Base-by-base conservation (phyloP, 2,797 vertebrate species). In the Pteropus rufus region DNA sequence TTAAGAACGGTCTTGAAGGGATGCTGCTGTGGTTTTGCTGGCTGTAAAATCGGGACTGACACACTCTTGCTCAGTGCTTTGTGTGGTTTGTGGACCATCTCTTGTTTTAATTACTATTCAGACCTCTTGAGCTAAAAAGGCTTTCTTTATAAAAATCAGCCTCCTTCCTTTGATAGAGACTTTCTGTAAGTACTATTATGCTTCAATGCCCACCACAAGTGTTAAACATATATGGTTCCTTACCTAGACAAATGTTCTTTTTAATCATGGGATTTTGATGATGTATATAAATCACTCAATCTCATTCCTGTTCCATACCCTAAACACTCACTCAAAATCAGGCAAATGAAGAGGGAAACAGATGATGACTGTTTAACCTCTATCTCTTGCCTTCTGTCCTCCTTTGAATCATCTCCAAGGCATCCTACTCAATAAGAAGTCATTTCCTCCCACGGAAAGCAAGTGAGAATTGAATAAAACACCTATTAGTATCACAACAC, bases 241-340 rank as follows among this genome's bases (percentile, higher is more conserved):
- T 56, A 72, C 65, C 44, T 14, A 7, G 41, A 85, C 41, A 87
- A 31, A 65, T 29, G 7, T 52, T 86, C 58, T 80, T 93, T 94
- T 76, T 77, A 69, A 83, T 84, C 72, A 69, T 23, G 54, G 82
- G 85, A 77, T 97, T 98, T 82, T 69, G 24, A 67, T 89, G 52
- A 93, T 58, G 52, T 89, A 29, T 34, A 93, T 39, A 92, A 84
- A 97, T 80, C 56, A 94, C 56, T 73, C 93, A 94, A 80, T 65
- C 82, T 93, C 41, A 36, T 89, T 97, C 86, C 89, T 82, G 46
- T 79, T 58, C 65, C 91, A 46, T 91, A 92, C 93, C 95, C 87
- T 69, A 97, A 97, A 98, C 67, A 3, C 9, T 58, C 80, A 84
- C 81, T 97, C n/a, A 96, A 91, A 98, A 77, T 31, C 2, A 31